Evolutionary conservation across 2,797 vertebrate species (phyloP).

Genomic region (Phataginus tricuspis): DNA sequence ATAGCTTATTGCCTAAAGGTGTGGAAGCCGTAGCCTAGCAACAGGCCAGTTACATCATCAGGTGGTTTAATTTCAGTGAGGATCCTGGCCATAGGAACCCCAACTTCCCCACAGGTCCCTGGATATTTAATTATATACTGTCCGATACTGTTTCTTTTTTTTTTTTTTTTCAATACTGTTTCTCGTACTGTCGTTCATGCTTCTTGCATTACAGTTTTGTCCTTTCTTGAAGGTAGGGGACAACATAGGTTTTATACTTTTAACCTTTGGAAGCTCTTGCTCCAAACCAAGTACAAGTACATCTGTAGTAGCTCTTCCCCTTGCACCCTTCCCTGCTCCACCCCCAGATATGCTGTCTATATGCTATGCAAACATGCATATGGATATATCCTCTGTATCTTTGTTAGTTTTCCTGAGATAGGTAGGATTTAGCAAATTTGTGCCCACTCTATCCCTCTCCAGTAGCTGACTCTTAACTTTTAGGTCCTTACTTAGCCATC

Average conservation of each 20-base stretch:
- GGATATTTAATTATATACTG: neutral
- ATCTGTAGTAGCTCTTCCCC: neutral
- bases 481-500: neutral
- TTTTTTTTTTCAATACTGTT: no score
- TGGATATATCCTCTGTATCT: neutral
- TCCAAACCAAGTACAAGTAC: neutral
- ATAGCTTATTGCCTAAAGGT: no score
- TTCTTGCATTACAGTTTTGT: conserved; percentile 15
- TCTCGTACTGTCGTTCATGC: neutral
- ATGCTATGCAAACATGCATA: neutral
- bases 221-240: neutral
- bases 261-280: neutral
- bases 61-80: no score
- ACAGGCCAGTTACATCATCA: no score
- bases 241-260: neutral
- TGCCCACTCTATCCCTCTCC: neutral
- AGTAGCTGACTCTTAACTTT: neutral
- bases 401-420: neutral
- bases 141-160: neutral
- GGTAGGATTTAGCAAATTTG: neutral
- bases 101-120: neutral
- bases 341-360: neutral
- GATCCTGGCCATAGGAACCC: no score
- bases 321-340: neutral
- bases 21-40: no score